Percentiles rank a stretch among this genome's conserved stretches.
These are phyloP conservation scores for Drosophila siamana DNA, from an alignment of 2,888 invertebrate species.

Conservation along the genomic window DNA sequence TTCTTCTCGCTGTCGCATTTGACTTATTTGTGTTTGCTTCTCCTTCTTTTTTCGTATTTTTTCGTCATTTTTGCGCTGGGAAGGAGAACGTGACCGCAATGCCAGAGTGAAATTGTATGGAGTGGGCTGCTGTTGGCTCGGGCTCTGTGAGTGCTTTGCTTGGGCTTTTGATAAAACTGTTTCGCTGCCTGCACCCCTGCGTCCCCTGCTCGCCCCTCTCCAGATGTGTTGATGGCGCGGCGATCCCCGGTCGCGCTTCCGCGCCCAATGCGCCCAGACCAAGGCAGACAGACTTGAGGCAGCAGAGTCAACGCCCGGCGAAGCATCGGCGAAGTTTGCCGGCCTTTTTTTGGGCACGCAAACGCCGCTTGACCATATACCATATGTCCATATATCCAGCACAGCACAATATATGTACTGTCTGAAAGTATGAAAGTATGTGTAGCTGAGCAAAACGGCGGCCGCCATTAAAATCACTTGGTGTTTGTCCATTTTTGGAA, in stretches of 20 bases:
- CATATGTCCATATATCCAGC: constrained; percentile 25
- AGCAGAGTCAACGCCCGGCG: constrained; percentile 68
- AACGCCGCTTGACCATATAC: constrained; percentile 65
- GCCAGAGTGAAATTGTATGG: constrained; percentile 60
- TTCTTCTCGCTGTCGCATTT: constrained; percentile 34
- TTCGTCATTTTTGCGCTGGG: constrained; percentile 30
- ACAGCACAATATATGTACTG: not conserved
- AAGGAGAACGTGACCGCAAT: constrained; percentile 79
- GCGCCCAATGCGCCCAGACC: constrained; percentile 14
- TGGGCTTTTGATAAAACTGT: constrained; percentile 45
- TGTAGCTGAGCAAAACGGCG: constrained; percentile 37
- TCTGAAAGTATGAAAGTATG: constrained; percentile 13
- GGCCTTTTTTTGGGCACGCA: constrained; percentile 76
- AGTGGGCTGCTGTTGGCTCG: constrained; percentile 35
- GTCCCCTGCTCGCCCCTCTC: not conserved
- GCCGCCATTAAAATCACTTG: constrained; percentile 69
- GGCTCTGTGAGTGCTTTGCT: constrained; percentile 45
- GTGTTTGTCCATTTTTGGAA: constrained; percentile 71
- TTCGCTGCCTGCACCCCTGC: not conserved
- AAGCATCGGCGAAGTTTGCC: constrained; percentile 52
- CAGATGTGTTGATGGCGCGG: constrained; percentile 9
- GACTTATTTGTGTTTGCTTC: constrained; percentile 23
- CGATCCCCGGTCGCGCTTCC: constrained; percentile 44
- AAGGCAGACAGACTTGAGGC: constrained; percentile 32
- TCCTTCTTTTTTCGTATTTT: constrained; percentile 2